Evolutionary conservation across 2,888 invertebrate genomes (phyloP).

Genomic region (Drosophila antonietae): DNA sequence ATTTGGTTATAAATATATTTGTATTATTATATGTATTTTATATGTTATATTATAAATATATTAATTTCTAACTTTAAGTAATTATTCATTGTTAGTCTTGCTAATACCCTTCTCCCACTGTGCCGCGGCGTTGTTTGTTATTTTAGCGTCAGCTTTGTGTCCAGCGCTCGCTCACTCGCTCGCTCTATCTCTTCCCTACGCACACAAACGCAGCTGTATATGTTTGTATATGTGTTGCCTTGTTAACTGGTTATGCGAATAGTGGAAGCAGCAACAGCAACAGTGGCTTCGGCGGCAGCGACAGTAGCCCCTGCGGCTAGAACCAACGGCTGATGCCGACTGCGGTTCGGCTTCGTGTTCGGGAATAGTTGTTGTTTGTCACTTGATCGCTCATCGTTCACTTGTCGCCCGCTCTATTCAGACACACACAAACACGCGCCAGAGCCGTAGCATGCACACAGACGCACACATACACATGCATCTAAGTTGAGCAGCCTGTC

Average conservation of each 20-base stretch:
- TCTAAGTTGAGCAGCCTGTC: background rate
- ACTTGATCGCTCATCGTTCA: constrained; percentile 67
- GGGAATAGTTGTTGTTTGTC: constrained; percentile 64
- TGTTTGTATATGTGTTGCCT: constrained; percentile 33
- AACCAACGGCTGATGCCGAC: constrained; percentile 62
- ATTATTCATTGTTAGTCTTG: too few species aligned
- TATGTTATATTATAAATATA: background rate
- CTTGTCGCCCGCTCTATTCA: constrained; percentile 51
- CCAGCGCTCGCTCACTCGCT: constrained; percentile 2
- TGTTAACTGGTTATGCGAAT: constrained; percentile 78
- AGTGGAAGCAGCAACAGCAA: constrained; percentile 29
- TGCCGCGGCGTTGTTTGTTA: constrained; percentile 45
- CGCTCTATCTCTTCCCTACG: constrained; percentile 18
- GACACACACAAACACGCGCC: constrained; percentile 1
- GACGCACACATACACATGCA: constrained; percentile 2
- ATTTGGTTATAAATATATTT: too few species aligned
- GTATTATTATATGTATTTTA: too few species aligned
- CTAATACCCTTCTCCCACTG: constrained; percentile 2
- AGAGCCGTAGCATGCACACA: background rate
- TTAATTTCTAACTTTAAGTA: background rate
- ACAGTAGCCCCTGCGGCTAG: constrained; percentile 62
- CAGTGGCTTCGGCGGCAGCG: background rate
- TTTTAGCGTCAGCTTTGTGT: constrained; percentile 29
- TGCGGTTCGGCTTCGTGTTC: constrained; percentile 28
- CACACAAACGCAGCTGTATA: background rate